These are phyloP conservation scores for Labrus mixtus DNA, from an alignment of 2,113 vertebrate genomes.

Conservation along the genomic window DNA sequence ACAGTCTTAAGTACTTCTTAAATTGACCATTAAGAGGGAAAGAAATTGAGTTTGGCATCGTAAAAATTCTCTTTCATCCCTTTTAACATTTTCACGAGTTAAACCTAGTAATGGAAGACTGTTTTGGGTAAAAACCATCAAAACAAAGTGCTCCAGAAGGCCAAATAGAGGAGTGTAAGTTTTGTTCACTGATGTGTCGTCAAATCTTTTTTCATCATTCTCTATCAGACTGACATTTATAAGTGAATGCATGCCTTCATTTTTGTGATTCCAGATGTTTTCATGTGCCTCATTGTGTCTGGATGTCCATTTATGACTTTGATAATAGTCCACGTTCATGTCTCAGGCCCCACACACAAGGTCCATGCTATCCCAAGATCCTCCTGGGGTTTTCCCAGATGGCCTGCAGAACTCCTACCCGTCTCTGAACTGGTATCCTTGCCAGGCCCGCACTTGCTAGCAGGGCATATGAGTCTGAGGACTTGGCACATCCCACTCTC, in stretches of 20 bases:
- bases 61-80: slow-evolving; percentile 72
- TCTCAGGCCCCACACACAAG: slow-evolving; percentile 58
- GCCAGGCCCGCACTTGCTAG: slow-evolving; percentile 68
- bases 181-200: slow-evolving; percentile 27
- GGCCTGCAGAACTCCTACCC: slow-evolving; percentile 77
- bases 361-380: slow-evolving; percentile 67
- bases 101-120: slow-evolving; percentile 31
- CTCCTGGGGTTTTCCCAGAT: slow-evolving; percentile 86
- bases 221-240: neutral
- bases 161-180: neutral
- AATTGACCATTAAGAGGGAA: slow-evolving; percentile 83
- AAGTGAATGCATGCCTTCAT: neutral
- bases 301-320: slow-evolving; percentile 14
- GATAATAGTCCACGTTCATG: slow-evolving; percentile 57
- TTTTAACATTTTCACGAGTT: slow-evolving; percentile 57
- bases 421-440: slow-evolving; percentile 68
- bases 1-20: slow-evolving; percentile 45
- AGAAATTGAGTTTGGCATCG: slow-evolving; percentile 71
- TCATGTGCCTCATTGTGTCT: slow-evolving; percentile 23
- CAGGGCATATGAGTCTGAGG: slow-evolving; percentile 75
- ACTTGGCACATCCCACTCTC: slow-evolving; percentile 75
- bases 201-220: neutral
- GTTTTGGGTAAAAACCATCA: slow-evolving; percentile 13
- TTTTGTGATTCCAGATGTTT: neutral
- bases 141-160: slow-evolving; percentile 17